Base-by-base conservation (phyloP, 2,888 invertebrate species). In the Coenonympha arcania region DNA sequence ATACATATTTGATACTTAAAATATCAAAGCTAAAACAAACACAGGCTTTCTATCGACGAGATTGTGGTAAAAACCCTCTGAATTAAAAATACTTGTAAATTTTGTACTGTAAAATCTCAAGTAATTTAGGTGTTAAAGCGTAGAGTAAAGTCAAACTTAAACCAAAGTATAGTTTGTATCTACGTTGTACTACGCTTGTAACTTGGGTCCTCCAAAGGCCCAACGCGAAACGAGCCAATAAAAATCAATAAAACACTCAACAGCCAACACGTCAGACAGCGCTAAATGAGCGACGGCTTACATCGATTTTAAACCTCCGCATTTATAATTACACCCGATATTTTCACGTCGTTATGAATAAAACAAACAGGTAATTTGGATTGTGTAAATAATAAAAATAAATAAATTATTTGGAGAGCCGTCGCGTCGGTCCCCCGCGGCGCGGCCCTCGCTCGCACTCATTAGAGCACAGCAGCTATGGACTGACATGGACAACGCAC, bases 281-380 rank as follows among this genome's bases (percentile, higher is more conserved):
- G 33, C 77, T 70, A 77, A 76, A 79, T 73, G 76, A 72, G 73
- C 73, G 69, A 68, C 73, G 68, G 67, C 74, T 70, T 71, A 71
- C 75, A 78, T 78, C 71, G 73, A 76, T 78, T 73, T 67, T 62
- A 64, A 75, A 67, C 71, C 73, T 80, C 79, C 76, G 76, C 76
- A 68, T 79, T 79, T 79, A 79, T 81, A 83, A 84, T 84, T 78
- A 78, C 71, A 75, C 75, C 76, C 79, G 73, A 80, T 81, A 78
- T 82, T 84, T 83, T 82, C 79, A 79, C 79, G 70, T 83, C 79
- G 77, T 85, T 81, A 82, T 79, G 70, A 66, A 73, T 75, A 83
- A 83, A 76, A 79, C 73, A 76, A 82, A 81, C 85, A 85, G 83
- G 79, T 82, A 81, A 79, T 71, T 73, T 80, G 74, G 76, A 70